A percentile compares a stretch with the other conserved stretches of the same genome.
Evolutionary conservation across 1,140 invertebrate genomes (phyloP).

Genomic region (Euschistus heros): DNA sequence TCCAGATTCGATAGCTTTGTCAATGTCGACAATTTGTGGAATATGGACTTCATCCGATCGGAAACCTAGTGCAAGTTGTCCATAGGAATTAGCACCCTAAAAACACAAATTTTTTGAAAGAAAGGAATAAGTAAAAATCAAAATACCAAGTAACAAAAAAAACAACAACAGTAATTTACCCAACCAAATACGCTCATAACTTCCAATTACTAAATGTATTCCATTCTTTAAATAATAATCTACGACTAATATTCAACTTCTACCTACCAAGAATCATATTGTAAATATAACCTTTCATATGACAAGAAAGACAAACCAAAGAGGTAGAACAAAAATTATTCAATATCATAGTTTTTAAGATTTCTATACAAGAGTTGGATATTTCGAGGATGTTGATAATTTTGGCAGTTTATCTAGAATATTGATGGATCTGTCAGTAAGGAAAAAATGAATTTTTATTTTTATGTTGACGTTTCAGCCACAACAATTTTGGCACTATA

Average conservation of each 20-base stretch:
- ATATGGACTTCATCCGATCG: slow-evolving; percentile 52
- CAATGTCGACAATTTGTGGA: slow-evolving; percentile 41
- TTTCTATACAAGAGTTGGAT: neutral
- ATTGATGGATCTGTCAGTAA: too few species aligned
- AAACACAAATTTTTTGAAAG: slow-evolving; percentile 16
- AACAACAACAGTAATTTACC: neutral
- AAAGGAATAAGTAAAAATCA: neutral
- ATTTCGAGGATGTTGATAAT: too few species aligned
- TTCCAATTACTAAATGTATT: neutral
- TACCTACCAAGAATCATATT: neutral
- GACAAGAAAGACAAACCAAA: neutral
- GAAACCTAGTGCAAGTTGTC: slow-evolving; percentile 59
- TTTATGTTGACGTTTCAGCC: too few species aligned
- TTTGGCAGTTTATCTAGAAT: too few species aligned
- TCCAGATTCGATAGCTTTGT: slow-evolving; percentile 34
- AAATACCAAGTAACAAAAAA: neutral
- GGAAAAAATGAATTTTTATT: too few species aligned
- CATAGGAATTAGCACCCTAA: slow-evolving; percentile 76
- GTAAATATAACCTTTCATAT: neutral
- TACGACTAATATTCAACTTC: too few species aligned
- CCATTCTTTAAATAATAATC: too few species aligned
- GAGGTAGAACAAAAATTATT: neutral
- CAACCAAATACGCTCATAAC: neutral
- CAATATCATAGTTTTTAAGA: neutral
- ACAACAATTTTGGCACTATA: too few species aligned